phyloP scores from a whole-genome alignment of 2,797 vertebrate genomes.

The Gobionotothen gibberifrons region DNA sequence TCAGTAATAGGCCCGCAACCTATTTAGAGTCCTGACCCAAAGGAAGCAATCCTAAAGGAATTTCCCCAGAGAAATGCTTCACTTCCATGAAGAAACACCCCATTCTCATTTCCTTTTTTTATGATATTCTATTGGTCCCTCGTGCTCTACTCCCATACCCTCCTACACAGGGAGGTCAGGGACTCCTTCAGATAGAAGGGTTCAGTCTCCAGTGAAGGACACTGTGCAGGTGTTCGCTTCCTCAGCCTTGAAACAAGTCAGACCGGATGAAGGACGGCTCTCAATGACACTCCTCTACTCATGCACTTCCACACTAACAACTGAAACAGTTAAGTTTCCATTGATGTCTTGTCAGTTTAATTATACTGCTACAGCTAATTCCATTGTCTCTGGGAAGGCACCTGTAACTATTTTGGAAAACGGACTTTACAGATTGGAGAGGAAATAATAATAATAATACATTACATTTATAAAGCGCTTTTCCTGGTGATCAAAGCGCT shows the following conservation, averaged over 20 bases:
- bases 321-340: not conserved
- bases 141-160: conserved; percentile 19
- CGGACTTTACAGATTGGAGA: not conserved
- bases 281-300: not conserved
- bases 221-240: not conserved
- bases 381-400: not conserved
- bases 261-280: conserved; percentile 18
- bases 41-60: conserved; percentile 45
- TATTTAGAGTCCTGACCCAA: conserved; percentile 64
- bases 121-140: conserved; percentile 53
- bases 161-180: conserved; percentile 37
- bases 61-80: conserved; percentile 63
- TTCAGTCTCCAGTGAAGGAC: conserved; percentile 24
- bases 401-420: not conserved
- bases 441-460: not conserved
- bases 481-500: too few relatives aligned
- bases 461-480: too few relatives aligned
- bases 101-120: conserved; percentile 36
- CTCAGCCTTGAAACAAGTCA: conserved; percentile 17
- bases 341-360: not conserved
- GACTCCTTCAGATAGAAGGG: conserved; percentile 7
- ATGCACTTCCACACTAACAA: not conserved
- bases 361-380: not conserved
- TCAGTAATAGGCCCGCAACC: conserved; percentile 68
- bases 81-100: conserved; percentile 56